Evolutionary conservation across 2,888 invertebrate species (phyloP).

Genomic region (Teleogryllus oceanicus): DNA sequence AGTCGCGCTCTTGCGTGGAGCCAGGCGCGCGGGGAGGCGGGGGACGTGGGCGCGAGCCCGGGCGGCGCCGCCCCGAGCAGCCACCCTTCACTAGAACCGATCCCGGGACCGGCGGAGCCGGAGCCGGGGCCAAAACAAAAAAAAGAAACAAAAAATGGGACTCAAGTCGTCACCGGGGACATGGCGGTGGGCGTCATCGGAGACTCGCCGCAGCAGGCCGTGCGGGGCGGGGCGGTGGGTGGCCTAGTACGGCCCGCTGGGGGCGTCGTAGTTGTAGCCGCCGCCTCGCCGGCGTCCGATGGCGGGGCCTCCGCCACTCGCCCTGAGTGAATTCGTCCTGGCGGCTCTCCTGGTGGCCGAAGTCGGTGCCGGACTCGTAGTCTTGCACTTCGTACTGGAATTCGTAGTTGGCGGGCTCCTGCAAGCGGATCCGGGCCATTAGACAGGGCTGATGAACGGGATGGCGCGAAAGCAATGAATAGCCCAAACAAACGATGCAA

Average conservation of each 20-base stretch:
- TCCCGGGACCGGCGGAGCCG: not conserved
- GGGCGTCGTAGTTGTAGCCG: conserved; percentile 18
- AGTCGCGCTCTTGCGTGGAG: too few species aligned
- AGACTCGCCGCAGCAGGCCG: not conserved
- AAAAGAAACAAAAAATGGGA: too few species aligned
- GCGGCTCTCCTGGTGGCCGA: conserved; percentile 62
- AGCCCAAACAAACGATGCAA: too few species aligned
- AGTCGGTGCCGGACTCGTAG: conserved; percentile 55
- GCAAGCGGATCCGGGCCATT: conserved; percentile 19
- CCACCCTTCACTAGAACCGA: not conserved
- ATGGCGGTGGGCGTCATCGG: not conserved
- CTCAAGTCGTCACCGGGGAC: not conserved
- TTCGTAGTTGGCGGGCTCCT: conserved; percentile 62
- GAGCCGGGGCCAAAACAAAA: too few species aligned
- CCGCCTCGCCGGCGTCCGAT: too few species aligned
- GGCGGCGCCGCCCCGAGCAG: not conserved
- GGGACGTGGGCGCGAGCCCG: too few species aligned
- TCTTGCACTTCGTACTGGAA: conserved; percentile 64
- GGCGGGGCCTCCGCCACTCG: too few species aligned
- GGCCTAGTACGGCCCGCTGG: not conserved
- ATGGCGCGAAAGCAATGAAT: not conserved
- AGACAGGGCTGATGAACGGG: not conserved
- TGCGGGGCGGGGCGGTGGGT: not conserved
- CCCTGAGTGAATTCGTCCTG: conserved; percentile 62
- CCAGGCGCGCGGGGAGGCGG: too few species aligned